Base-by-base conservation (phyloP, 2,113 vertebrate species). In the Meleagris gallopavo region DNA sequence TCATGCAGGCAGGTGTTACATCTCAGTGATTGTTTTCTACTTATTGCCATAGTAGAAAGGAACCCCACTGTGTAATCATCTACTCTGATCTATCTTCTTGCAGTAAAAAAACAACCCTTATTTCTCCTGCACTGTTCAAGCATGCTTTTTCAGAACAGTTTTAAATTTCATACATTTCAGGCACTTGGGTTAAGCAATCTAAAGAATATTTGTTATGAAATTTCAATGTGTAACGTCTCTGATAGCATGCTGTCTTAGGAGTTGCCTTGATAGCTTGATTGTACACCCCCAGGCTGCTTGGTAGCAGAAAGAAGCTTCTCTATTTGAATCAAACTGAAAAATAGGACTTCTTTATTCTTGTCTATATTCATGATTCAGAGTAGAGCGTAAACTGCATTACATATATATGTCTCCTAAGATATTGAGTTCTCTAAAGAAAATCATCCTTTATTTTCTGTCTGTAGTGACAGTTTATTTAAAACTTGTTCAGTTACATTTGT, bases 141-240 rank as follows among this genome's bases (percentile, higher is more conserved):
- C 45, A 64, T 54, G 73, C 29, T 57, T 92, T 93, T 92, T 84
- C 40, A 89, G 54, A 86, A 67, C 6, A 69, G n/a, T 62, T 87
- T 78, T 61, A 38, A 52, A 67, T 92, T 94, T 92, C 57, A 82
- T 73, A 83, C 36, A 72, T 86, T 88, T 83, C 38, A 86, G 86
- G 36, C 43, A 79, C 21, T 69, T 87, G 88, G 83, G 60, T 88
- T 90, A 86, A 76, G 32, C 65, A 77, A 88, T 89, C 52, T 81
- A 66, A 86, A 90, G 41, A 87, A 83, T 70, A 83, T 77, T 86
- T 48, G 20, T 22, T 57, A 55, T 69, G 65, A 90, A 86, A 86
- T 75, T 88, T 79, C 41, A 27, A 84, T 72, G 48, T 61, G 57
- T 71, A 71, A 13, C 50, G 43, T 48, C 46, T 70, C 86, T 89